Evolutionary conservation across 2,113 vertebrate genomes (phyloP).

Genomic region (Corydoras maculifer): DNA sequence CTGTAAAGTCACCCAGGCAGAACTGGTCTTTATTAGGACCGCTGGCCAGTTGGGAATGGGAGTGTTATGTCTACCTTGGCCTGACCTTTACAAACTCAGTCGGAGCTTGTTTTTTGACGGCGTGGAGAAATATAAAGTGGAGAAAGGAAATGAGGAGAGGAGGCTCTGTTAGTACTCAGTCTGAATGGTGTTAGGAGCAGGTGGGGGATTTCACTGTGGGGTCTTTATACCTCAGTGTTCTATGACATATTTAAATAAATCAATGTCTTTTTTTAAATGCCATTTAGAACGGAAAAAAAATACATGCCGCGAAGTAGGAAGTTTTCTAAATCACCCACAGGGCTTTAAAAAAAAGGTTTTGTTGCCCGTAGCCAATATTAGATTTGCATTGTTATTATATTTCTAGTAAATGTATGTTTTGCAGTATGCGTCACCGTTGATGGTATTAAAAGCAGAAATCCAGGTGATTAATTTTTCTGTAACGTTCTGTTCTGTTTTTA

Average conservation of each 20-base stretch:
- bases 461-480: too few relatives aligned
- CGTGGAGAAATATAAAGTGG: conserved; percentile 13
- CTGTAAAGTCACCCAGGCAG: neutral
- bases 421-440: too few relatives aligned
- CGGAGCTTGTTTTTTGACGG: conserved; percentile 21
- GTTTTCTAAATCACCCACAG: neutral
- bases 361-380: too few relatives aligned
- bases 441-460: too few relatives aligned
- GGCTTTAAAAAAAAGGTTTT: neutral
- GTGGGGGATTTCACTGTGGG: conserved; percentile 8
- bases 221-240: conserved; percentile 12
- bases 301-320: neutral
- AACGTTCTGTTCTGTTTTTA: too few relatives aligned
- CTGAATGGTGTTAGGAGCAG: neutral
- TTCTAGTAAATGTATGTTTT: too few relatives aligned
- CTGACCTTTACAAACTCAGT: conserved; percentile 44
- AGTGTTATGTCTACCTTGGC: conserved; percentile 19
- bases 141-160: neutral
- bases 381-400: too few relatives aligned
- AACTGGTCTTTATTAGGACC: conserved; percentile 1
- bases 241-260: conserved; percentile 34
- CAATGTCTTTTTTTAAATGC: conserved; percentile 7
- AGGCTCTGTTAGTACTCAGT: neutral
- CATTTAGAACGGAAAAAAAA: neutral
- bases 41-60: neutral